A percentile compares a stretch with the other conserved stretches of the same genome.
These are phyloP conservation scores for Urosaurus nigricauda DNA, from an alignment of 2,797 vertebrate genomes.

Conservation along the genomic window DNA sequence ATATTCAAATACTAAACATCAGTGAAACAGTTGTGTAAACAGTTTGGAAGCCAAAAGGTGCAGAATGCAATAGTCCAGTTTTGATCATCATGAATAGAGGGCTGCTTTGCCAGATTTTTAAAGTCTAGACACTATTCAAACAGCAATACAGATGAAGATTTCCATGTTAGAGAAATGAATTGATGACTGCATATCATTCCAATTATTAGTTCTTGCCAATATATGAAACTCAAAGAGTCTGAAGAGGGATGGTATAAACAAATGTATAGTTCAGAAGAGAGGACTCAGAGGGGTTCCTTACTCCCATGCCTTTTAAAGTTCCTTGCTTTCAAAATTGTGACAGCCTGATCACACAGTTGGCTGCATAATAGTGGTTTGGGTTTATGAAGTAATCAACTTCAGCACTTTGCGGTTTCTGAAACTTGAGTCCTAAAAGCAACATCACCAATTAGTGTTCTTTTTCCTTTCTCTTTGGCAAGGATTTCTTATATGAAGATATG, in stretches of 20 bases:
- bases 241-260: not conserved
- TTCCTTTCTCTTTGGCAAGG: slow-evolving; percentile 75
- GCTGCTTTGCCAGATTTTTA: not conserved
- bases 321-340: not conserved
- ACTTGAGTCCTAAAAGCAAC: not conserved
- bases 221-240: not conserved
- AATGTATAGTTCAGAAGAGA: not conserved
- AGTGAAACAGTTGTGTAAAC: not conserved
- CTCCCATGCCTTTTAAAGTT: not conserved
- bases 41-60: not conserved
- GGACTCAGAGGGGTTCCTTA: not conserved
- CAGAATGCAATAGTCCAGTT: not conserved
- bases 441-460: not conserved
- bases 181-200: not conserved
- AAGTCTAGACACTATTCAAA: not conserved
- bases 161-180: not conserved
- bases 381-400: not conserved
- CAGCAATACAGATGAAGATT: not conserved
- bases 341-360: not conserved
- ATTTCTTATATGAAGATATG: slow-evolving; percentile 91
- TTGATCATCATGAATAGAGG: not conserved
- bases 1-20: not conserved
- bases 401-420: not conserved
- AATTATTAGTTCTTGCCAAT: not conserved
- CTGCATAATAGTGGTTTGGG: not conserved